Conservation (phyloP, 2,888 invertebrate species). For the Pheosia tremula region DNA sequence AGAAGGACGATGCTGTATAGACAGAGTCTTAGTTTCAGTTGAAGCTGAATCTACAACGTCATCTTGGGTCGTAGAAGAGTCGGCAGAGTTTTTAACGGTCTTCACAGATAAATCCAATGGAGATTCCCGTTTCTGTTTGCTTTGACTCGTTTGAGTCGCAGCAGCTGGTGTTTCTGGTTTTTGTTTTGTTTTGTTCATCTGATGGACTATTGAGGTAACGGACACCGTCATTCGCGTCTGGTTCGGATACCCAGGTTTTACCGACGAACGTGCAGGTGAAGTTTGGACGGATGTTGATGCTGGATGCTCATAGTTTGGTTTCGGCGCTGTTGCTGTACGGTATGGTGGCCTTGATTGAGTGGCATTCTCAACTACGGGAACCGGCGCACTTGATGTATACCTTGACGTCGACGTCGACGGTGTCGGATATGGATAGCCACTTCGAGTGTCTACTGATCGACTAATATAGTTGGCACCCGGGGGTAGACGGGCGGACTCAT, state of each 20-base stretch:
- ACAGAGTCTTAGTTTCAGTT: constrained; percentile 63
- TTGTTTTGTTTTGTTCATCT: constrained; percentile 79
- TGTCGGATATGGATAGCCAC: constrained; percentile 62
- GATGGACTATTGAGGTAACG: constrained; percentile 75
- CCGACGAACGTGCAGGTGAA: constrained; percentile 64
- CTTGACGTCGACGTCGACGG: constrained; percentile 71
- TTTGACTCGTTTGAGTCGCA: constrained; percentile 66
- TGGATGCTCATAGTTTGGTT: constrained; percentile 67
- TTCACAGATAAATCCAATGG: constrained; percentile 95
- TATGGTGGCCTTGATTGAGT: constrained; percentile 59
- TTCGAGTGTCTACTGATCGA: constrained; percentile 60
- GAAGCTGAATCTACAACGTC: constrained; percentile 80
- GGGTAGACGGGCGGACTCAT: constrained; percentile 60
- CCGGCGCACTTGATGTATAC: constrained; percentile 55
- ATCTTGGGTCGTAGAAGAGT: constrained; percentile 93
- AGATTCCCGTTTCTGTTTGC: constrained; percentile 88
- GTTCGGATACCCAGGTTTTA: constrained; percentile 69
- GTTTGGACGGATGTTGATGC: constrained; percentile 63
- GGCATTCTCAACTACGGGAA: constrained; percentile 62
- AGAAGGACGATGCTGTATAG: constrained; percentile 61
- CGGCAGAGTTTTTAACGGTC: constrained; percentile 94
- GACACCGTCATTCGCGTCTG: constrained; percentile 79
- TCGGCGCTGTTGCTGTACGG: constrained; percentile 60
- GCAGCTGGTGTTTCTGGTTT: constrained; percentile 91
- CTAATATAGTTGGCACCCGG: constrained; percentile 64